phyloP scores from a whole-genome alignment of 1,140 invertebrate genomes.

The Tachypleus tridentatus region DNA sequence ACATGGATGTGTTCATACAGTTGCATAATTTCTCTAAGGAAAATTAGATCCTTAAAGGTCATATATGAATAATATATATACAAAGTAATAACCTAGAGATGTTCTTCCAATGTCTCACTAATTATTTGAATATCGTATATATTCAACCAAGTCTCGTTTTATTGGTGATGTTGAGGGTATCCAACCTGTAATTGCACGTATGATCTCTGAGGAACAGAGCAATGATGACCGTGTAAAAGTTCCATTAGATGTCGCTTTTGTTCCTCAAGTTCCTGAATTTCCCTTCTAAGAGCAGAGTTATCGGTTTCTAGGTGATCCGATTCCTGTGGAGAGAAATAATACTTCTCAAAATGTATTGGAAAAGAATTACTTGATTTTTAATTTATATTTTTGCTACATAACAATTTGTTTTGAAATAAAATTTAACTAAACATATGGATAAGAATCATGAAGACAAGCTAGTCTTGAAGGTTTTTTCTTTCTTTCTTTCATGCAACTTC shows the following conservation, averaged over 20 bases:
- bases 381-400: not conserved
- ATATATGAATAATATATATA: too few relatives aligned
- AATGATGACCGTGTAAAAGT: conserved; percentile 39
- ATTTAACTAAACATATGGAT: not conserved
- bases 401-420: not conserved
- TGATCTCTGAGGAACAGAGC: too few relatives aligned
- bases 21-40: too few relatives aligned
- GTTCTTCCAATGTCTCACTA: too few relatives aligned
- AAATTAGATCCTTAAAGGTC: too few relatives aligned
- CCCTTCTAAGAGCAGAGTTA: conserved; percentile 68
- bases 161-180: too few relatives aligned
- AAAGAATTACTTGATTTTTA: not conserved
- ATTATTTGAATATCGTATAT: too few relatives aligned
- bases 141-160: too few relatives aligned
- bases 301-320: conserved; percentile 73
- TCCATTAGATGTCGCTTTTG: conserved; percentile 57
- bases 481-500: not conserved
- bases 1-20: too few relatives aligned
- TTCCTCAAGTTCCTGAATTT: conserved; percentile 60
- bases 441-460: not conserved
- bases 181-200: too few relatives aligned
- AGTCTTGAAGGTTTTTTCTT: not conserved
- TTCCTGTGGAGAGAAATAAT: conserved; percentile 42
- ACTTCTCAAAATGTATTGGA: conserved; percentile 1
- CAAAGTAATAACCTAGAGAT: too few relatives aligned